Conservation (phyloP, 2,113 vertebrate species). For the Ploceus nigricollis region DNA sequence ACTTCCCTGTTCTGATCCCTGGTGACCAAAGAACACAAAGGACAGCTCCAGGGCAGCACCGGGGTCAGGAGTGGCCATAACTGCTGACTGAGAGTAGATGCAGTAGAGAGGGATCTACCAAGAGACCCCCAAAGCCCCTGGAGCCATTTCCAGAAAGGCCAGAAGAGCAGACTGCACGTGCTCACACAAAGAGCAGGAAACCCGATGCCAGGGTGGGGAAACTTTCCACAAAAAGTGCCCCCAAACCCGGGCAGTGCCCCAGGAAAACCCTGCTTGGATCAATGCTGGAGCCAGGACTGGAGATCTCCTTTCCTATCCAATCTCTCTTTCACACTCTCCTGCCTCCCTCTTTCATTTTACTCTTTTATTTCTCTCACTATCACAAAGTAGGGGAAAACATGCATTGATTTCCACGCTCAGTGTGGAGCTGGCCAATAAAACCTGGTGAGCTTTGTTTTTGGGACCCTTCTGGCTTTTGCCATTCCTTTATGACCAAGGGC, state of each 20-base stretch:
- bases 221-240: rapidly evolving
- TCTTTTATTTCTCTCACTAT: background rate
- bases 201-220: background rate
- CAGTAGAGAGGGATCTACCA: background rate
- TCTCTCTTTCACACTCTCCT: background rate
- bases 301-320: background rate
- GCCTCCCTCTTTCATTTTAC: background rate
- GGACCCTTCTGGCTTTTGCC: background rate
- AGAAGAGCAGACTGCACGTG: background rate
- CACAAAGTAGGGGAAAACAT: background rate
- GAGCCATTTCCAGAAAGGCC: background rate
- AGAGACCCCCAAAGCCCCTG: background rate
- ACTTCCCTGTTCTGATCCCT: rapidly evolving
- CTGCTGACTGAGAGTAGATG: background rate
- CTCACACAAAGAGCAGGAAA: background rate
- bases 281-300: background rate
- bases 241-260: background rate
- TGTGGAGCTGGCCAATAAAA: background rate
- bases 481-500: background rate
- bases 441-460: background rate
- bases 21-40: rapidly evolving
- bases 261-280: background rate
- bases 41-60: background rate
- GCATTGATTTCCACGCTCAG: rapidly evolving
- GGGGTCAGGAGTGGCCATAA: background rate